These are phyloP conservation scores for Anas bahamensis DNA, from an alignment of 2,797 vertebrate genomes.

Conservation along the genomic window DNA sequence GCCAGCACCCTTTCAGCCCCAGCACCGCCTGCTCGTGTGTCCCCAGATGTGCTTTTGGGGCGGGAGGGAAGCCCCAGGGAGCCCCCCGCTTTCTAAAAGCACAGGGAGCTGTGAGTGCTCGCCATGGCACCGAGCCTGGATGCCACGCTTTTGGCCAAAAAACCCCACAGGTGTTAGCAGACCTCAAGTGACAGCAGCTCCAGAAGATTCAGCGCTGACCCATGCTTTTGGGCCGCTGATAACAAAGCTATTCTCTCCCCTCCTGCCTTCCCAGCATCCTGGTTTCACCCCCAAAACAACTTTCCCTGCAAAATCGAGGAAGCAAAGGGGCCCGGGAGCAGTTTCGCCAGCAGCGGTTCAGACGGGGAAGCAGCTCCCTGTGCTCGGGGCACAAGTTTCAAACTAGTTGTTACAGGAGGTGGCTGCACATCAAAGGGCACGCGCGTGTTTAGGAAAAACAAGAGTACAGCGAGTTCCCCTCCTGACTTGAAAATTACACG, in stretches of 20 bases:
- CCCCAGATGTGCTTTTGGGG: not conserved
- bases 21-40: fast-evolving
- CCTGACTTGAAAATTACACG: conserved; percentile 33
- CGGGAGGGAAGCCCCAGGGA: not conserved
- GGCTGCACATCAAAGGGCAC: conserved; percentile 50
- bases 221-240: not conserved
- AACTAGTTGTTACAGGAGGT: conserved; percentile 49
- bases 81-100: not conserved
- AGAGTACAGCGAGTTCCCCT: not conserved
- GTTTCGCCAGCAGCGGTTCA: not conserved
- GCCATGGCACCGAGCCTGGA: not conserved
- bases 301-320: not conserved
- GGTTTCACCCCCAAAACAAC: not conserved
- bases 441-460: conserved; percentile 3
- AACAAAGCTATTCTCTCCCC: not conserved
- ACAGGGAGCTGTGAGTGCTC: not conserved
- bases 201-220: not conserved
- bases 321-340: not conserved
- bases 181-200: not conserved
- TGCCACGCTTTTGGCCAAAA: not conserved
- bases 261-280: not conserved
- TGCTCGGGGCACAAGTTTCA: conserved; percentile 33
- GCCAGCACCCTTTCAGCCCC: conserved; percentile 22
- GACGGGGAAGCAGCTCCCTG: not conserved
- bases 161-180: not conserved